Percentiles rank a stretch among this genome's conserved stretches.
phyloP scores from a whole-genome alignment of 2,113 vertebrate species.

The Tragulus kanchil region DNA sequence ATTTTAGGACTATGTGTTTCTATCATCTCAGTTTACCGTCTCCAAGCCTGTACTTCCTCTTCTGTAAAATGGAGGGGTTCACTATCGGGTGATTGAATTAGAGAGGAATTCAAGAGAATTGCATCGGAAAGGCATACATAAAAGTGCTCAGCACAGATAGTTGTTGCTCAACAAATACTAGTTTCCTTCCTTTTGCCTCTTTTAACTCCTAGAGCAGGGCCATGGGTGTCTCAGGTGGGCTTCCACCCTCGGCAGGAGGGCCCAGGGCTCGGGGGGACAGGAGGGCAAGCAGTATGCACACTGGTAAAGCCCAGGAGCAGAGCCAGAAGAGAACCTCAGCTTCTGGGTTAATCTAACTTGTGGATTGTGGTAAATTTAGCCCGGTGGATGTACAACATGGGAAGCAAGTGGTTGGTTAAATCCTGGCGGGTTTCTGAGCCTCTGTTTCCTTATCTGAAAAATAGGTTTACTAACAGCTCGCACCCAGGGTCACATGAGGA shows the following conservation, averaged over 20 bases:
- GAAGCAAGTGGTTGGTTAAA: not conserved
- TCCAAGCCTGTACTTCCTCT: not conserved
- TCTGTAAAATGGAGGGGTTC: not conserved
- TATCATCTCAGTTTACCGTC: not conserved
- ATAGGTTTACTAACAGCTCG: not conserved
- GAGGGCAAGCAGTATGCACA: accelerated
- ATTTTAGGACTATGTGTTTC: not conserved
- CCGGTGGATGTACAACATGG: not conserved
- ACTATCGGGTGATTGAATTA: not conserved
- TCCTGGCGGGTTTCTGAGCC: not conserved
- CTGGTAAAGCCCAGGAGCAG: not conserved
- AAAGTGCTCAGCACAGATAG: not conserved
- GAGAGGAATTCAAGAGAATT: not conserved
- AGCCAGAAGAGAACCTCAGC: not conserved
- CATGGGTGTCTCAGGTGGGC: not conserved
- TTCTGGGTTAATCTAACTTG: not conserved
- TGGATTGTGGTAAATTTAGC: not conserved
- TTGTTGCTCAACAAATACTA: not conserved
- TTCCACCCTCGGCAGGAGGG: not conserved
- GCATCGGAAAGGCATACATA: not conserved
- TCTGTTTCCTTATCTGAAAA: not conserved
- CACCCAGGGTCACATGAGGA: not conserved
- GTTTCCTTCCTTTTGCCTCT: not conserved
- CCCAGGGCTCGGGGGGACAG: accelerated
- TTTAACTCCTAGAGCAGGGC: not conserved